These are phyloP conservation scores for Takifugu flavidus DNA, from an alignment of 2,113 vertebrate species.

Conservation along the genomic window DNA sequence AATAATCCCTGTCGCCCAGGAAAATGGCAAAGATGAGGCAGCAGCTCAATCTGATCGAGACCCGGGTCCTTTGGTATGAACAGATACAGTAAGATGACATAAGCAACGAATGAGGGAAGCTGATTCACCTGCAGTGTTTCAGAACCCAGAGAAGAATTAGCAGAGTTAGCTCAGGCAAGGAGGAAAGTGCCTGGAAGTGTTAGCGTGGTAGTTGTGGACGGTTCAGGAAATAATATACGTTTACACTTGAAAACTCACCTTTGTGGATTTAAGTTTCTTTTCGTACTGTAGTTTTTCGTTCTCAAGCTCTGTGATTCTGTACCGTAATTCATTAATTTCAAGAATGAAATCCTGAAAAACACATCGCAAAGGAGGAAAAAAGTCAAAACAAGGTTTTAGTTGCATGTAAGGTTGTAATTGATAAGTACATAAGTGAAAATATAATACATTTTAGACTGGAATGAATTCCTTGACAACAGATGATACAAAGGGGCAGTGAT, in stretches of 20 bases:
- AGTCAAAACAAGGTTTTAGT: not conserved
- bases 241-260: constrained; percentile 76
- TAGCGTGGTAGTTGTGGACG: no score
- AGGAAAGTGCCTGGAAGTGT: no score
- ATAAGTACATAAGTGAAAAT: not conserved
- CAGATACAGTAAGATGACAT: no score
- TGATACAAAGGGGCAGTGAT: constrained; percentile 32
- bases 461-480: constrained; percentile 20
- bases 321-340: constrained; percentile 87
- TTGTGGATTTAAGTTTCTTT: constrained; percentile 92
- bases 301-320: constrained; percentile 88
- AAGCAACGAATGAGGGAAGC: no score
- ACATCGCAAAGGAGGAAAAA: not conserved
- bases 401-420: not conserved
- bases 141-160: no score
- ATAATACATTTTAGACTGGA: not conserved
- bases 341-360: constrained; percentile 83
- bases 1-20: no score
- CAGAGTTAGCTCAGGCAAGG: no score
- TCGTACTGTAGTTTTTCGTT: constrained; percentile 89
- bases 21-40: no score
- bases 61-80: no score
- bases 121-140: no score
- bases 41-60: no score
- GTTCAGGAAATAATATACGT: not conserved